These are phyloP conservation scores for Eremophila alpestris DNA, from an alignment of 2,797 vertebrate genomes.

Conservation along the genomic window DNA sequence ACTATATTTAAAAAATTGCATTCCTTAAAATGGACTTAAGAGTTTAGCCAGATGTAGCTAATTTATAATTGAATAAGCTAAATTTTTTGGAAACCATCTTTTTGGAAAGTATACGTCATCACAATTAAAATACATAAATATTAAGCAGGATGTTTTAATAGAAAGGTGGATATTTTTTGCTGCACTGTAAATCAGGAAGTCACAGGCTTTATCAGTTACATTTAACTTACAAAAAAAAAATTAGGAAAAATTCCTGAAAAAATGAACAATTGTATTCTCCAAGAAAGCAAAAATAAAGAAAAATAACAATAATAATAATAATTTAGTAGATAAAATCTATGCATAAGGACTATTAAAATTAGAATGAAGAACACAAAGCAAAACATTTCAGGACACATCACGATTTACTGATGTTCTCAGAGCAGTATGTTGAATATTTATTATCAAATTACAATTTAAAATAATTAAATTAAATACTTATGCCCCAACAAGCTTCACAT, in stretches of 20 bases:
- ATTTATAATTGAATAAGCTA: neutral
- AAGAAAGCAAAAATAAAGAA: neutral
- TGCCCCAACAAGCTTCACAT: neutral
- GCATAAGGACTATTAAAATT: neutral
- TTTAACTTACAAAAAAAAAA: neutral
- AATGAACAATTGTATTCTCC: neutral
- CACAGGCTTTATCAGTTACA: neutral
- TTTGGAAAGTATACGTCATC: neutral
- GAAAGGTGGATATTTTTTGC: neutral
- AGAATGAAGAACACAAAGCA: neutral
- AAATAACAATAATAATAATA: neutral
- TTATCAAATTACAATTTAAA: neutral
- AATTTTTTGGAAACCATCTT: neutral
- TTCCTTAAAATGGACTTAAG: neutral
- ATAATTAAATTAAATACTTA: neutral
- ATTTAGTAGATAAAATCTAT: neutral
- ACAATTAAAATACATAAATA: neutral
- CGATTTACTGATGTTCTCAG: neutral
- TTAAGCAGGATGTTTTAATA: neutral
- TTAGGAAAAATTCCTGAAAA: neutral
- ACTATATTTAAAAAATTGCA: accelerated
- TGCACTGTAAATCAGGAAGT: accelerated
- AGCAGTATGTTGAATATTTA: neutral
- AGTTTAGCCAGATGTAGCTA: neutral
- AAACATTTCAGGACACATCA: neutral